A percentile compares a stretch with the other conserved stretches of the same genome.
Evolutionary conservation across 2,888 invertebrate species (phyloP).

Genomic region (Apantesis nais): DNA sequence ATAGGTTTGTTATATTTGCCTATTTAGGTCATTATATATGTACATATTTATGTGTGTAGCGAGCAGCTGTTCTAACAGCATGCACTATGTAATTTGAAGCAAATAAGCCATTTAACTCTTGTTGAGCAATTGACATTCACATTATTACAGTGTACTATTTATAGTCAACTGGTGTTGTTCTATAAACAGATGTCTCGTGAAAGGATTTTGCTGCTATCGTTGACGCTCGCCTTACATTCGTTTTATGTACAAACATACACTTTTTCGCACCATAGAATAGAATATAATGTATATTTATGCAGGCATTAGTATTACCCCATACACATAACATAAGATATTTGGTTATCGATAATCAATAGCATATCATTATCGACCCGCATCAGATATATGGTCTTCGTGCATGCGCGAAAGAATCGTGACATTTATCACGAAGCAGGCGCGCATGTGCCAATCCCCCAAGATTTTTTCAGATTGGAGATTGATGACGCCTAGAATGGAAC

Average conservation of each 20-base stretch:
- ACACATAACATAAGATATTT: no score
- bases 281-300: not conserved
- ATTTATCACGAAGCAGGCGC: no score
- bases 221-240: not conserved
- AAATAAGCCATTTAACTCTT: conserved; percentile 43
- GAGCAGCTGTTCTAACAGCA: not conserved
- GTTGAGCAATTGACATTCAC: conserved; percentile 42
- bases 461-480: no score
- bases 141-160: conserved; percentile 20
- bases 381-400: no score
- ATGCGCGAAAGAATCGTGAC: no score
- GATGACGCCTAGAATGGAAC: no score
- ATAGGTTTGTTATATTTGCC: not conserved
- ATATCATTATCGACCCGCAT: no score
- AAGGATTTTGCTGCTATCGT: not conserved
- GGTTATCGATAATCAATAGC: no score
- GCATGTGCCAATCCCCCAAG: no score
- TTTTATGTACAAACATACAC: not conserved
- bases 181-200: not conserved
- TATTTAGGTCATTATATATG: not conserved
- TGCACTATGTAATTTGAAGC: conserved; percentile 33
- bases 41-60: not conserved
- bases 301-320: no score
- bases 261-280: not conserved
- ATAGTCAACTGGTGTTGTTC: conserved; percentile 12